Base-by-base conservation (phyloP, 2,113 vertebrate genomes). In the Catharus bicknelli region DNA sequence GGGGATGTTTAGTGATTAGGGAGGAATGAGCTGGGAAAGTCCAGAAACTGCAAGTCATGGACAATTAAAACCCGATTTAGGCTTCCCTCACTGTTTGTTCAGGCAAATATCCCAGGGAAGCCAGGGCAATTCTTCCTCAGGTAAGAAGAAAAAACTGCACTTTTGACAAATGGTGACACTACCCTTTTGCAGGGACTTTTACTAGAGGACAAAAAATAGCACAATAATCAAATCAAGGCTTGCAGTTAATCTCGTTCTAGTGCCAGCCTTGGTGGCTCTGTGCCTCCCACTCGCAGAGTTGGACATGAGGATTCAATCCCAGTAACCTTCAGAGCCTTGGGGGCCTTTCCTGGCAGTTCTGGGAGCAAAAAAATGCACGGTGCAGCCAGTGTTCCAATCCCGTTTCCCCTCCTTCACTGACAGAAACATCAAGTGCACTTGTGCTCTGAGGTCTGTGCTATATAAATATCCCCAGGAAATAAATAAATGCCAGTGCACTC, bases 381-480 rank as follows among this genome's bases (percentile, higher is more conserved):
- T 72, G 61, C 89, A 79, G 95, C 86, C 92, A 61, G 86, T 50
- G 66, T 79, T 77, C 59, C 75, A 51, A 72, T 43, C 95, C 91
- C 90, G 79, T 89, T 94, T 95, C 91, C 93, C 88, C 84, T 95
- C 82, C 90, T 92, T 48, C 40, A 26, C 48, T 91, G 82, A 91
- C 92, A 94, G 93, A 86, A 90, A 86, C 90, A 90, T 92, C 67
- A 43, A 96, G 93, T 80, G 92, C 96, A 95, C 94, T 97, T 95
- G 93, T 96, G 86, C 95, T 95, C 94, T 40, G 95, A 96, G 97
- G 95, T 95, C 92, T 96, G 93, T 92, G 95, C 94, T 96, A 76
- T 91, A 96, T 95, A 97, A 97, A 97, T 97, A 96, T 93, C 94
- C 90, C 91, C 93, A 95, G 96, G 97, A 97, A 97, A 96, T 95